Conservation (phyloP, 2,888 invertebrate genomes). For the Suillia variegata region DNA sequence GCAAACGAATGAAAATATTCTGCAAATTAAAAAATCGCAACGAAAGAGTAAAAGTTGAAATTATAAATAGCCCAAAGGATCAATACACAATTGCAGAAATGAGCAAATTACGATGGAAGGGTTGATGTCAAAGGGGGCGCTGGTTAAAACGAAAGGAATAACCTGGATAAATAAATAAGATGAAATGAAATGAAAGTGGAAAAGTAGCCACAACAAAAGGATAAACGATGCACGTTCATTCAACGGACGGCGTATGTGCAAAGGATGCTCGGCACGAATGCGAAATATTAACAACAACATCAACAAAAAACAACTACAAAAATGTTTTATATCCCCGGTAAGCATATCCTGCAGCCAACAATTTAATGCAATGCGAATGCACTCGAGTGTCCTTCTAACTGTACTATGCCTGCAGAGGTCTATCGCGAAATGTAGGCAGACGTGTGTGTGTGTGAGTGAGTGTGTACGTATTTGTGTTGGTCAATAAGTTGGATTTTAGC, state of each 20-base stretch:
- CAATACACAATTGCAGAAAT: constrained; percentile 10
- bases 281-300: not conserved
- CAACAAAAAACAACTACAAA: not conserved
- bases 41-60: constrained; percentile 21
- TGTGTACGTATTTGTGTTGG: not conserved
- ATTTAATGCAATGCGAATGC: constrained; percentile 11
- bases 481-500: too few relatives aligned
- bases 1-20: too few relatives aligned
- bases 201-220: not conserved
- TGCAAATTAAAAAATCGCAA: not conserved
- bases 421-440: too few relatives aligned
- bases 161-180: too few relatives aligned
- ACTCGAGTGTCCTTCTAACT: not conserved
- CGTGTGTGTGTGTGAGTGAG: constrained; percentile 2
- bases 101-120: not conserved
- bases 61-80: constrained; percentile 23
- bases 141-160: not conserved
- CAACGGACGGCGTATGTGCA: not conserved
- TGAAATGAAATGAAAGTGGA: not conserved
- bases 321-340: too few relatives aligned
- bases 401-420: too few relatives aligned
- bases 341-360: constrained; percentile 9
- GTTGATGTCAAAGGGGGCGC: not conserved
- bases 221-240: not conserved
- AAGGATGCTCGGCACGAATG: not conserved